A percentile compares a stretch with the other conserved stretches of the same genome.
Conservation (phyloP, 2,113 vertebrate species). For the Charina bottae region DNA sequence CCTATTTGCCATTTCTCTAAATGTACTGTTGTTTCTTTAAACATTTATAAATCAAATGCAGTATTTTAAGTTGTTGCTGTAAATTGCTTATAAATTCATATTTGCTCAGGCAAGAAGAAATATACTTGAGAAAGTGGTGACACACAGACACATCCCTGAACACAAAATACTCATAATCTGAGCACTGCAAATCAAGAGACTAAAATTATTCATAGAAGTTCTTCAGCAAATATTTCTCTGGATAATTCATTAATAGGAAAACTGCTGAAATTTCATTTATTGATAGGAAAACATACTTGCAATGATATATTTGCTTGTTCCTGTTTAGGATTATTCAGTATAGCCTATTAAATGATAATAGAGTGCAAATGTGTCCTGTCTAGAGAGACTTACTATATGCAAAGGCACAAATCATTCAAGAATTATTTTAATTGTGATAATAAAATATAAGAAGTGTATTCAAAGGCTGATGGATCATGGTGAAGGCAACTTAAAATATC, state of each 20-base stretch:
- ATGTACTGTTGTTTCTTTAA: not conserved
- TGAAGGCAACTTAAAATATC: not conserved
- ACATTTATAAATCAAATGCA: constrained; percentile 26
- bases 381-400: not conserved
- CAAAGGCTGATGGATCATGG: not conserved
- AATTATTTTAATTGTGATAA: not conserved
- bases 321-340: constrained; percentile 35
- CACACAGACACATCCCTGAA: constrained; percentile 19
- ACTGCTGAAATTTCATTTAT: constrained; percentile 12
- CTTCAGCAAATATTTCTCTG: constrained; percentile 29
- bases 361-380: not conserved
- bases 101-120: constrained; percentile 23
- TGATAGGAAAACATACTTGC: constrained; percentile 19
- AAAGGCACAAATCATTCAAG: constrained; percentile 14
- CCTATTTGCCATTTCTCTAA: constrained; percentile 24
- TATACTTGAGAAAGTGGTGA: constrained; percentile 11
- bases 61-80: constrained; percentile 17
- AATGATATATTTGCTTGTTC: constrained; percentile 9
- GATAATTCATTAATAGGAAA: constrained; percentile 28
- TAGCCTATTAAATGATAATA: constrained; percentile 33
- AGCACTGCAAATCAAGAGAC: constrained; percentile 1
- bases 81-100: constrained; percentile 2
- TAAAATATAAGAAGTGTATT: not conserved
- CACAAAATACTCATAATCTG: not conserved
- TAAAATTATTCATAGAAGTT: constrained; percentile 2